A percentile compares a stretch with the other conserved stretches of the same genome.
phyloP scores from a whole-genome alignment of 1,140 invertebrate genomes.

The Globodera rostochiensis region DNA sequence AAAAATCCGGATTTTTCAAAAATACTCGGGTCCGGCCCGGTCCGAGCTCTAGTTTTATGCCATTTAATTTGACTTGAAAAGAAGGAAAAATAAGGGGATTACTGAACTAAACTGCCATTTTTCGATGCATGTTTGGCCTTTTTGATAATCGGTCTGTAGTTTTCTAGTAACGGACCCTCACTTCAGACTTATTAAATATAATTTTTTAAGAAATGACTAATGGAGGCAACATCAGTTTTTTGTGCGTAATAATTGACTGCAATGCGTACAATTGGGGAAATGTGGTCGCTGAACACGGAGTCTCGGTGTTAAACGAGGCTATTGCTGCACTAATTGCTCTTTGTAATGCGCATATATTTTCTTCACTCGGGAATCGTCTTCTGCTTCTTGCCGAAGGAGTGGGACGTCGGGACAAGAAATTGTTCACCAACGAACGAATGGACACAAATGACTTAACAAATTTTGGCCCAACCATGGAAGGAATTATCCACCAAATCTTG shows the following conservation, averaged over 20 bases:
- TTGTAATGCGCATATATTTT: slow-evolving; percentile 41
- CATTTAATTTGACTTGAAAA: too few relatives aligned
- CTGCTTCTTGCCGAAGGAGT: slow-evolving; percentile 37
- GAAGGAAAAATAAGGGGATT: too few relatives aligned
- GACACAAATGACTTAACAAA: slow-evolving; percentile 4
- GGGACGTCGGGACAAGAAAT: slow-evolving; percentile 43
- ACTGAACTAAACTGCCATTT: too few relatives aligned
- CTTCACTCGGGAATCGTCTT: slow-evolving; percentile 41
- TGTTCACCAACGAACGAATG: slow-evolving; percentile 25
- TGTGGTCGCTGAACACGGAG: slow-evolving; percentile 30
- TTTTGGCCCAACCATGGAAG: slow-evolving; percentile 25
- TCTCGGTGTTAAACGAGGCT: slow-evolving; percentile 22
- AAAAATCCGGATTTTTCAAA: too few relatives aligned
- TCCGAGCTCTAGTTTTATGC: too few relatives aligned
- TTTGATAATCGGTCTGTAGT: too few relatives aligned
- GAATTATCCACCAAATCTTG: slow-evolving; percentile 10
- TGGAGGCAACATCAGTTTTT: slow-evolving; percentile 27
- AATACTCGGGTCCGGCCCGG: too few relatives aligned
- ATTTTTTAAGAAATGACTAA: background rate
- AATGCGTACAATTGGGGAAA: slow-evolving; percentile 46
- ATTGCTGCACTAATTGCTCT: slow-evolving; percentile 42
- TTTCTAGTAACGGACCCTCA: too few relatives aligned
- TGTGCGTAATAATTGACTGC: slow-evolving; percentile 45
- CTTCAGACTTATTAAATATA: too few relatives aligned
- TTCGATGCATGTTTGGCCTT: too few relatives aligned